A percentile compares a stretch with the other conserved stretches of the same genome.
Evolutionary conservation across 1,140 invertebrate genomes (phyloP).

Genomic region (Saccostrea glomerata): DNA sequence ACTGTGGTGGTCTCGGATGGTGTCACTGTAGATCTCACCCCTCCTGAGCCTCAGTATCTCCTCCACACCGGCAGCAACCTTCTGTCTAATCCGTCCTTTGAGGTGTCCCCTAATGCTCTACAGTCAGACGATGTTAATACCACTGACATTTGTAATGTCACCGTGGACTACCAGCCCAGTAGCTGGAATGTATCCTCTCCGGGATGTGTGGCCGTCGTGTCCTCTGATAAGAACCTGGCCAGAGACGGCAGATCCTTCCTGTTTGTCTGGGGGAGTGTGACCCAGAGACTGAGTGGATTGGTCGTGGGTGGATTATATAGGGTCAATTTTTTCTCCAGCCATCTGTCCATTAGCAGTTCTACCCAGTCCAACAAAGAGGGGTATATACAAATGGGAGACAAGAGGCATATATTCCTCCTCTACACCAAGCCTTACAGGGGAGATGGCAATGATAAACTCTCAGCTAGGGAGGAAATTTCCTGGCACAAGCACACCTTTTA

Average conservation of each 20-base stretch:
- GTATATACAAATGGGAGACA: constrained; percentile 45
- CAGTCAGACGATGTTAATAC: constrained; percentile 40
- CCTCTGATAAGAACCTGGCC: constrained; percentile 41
- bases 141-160: constrained; percentile 20
- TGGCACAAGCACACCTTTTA: constrained; percentile 63
- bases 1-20: constrained; percentile 65
- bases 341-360: constrained; percentile 43
- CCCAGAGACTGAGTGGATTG: constrained; percentile 40
- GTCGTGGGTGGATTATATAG: constrained; percentile 46
- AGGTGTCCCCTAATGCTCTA: constrained; percentile 9
- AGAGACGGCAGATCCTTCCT: constrained; percentile 47
- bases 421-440: constrained; percentile 55
- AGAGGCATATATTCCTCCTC: constrained; percentile 57
- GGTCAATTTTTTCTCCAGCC: constrained; percentile 51
- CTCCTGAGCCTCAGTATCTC: constrained; percentile 46
- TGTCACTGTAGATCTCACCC: constrained; percentile 61
- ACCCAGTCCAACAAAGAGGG: constrained; percentile 56
- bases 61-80: constrained; percentile 55
- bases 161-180: constrained; percentile 21
- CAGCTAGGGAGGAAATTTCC: constrained; percentile 40
- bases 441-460: constrained; percentile 29
- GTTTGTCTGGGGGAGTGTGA: constrained; percentile 47
- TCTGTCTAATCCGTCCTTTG: constrained; percentile 64
- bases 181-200: constrained; percentile 29
- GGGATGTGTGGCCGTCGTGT: constrained; percentile 43